Evolutionary conservation across 2,888 invertebrate species (phyloP), one percentile per base, ranked within the genome.

Genomic region (Sinhomidia bicolor): DNA sequence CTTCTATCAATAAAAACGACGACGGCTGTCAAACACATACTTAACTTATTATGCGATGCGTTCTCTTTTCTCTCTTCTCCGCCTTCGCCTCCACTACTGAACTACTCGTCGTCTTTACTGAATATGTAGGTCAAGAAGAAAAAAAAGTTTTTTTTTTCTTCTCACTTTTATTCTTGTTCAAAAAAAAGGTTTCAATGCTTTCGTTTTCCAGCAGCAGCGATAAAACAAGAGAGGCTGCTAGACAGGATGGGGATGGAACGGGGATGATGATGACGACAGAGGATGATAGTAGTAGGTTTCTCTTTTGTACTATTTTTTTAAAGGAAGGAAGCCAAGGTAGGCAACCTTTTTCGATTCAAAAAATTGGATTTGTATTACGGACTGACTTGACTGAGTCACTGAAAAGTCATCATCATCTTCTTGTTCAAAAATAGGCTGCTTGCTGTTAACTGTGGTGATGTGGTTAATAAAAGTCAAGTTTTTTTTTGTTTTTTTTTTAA

Each of bases 311-410:
- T 29, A 20, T 68, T 65, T 14, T 65, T 26, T 36, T 36, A 10
- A n/a, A 65, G 32, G 74, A 88, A 88, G 79, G 76, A 83, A 88
- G 88, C 83, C 88, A 88, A 88, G 88, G 88, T 83, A 88, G 82
- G 65, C 88, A 88, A 88, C 88, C 83, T 83, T 88, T 76, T 81
- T 74, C 29, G n/a, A 81, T 81, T 65, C 29, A 10, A 68, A 32
- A 1, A 10, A 36, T 57, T 57, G 23, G 57, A 57, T 23, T 57
- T 29, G 62, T 60, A 60, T 7, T n/a, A 4, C 23, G 9, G 47
- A 12, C 20, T 57, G 20, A 57, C 1, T 17, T 57, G n/a, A n/a
- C n/a, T n/a, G n/a, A n/a, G n/a, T n/a, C n/a, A n/a, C n/a, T n/a
- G n/a, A 12, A 29, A 62, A 57, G 20, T 57, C 17, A 20, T 17